phyloP scores from a whole-genome alignment of 2,797 vertebrate species.

The Uromys caudimaculatus region DNA sequence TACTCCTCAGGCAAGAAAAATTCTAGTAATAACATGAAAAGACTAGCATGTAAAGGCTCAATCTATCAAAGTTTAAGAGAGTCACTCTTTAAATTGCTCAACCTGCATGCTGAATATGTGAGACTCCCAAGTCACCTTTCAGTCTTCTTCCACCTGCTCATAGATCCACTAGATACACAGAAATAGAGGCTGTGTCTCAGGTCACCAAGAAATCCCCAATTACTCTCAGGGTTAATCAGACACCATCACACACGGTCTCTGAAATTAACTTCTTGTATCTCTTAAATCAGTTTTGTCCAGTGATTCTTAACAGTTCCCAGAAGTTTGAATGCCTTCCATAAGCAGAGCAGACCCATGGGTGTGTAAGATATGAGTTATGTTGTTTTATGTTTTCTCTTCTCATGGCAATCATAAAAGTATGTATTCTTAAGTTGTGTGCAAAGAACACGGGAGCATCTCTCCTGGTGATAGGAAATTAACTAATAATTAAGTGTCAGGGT shows the following conservation, averaged over 20 bases:
- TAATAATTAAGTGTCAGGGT: neutral
- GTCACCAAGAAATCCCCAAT: conserved; percentile 4
- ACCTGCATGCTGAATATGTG: neutral
- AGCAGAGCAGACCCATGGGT: neutral
- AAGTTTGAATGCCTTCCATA: conserved; percentile 13
- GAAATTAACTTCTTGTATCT: conserved; percentile 50
- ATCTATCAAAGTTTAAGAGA: neutral
- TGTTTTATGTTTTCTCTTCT: conserved; percentile 28
- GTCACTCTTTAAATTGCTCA: neutral
- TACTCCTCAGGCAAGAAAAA: neutral
- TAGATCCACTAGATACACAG: neutral
- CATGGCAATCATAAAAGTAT: neutral
- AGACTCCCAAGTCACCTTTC: neutral
- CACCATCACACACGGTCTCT: neutral
- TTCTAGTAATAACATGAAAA: neutral
- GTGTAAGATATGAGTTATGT: neutral
- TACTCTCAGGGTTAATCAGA: conserved; percentile 20
- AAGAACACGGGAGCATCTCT: neutral
- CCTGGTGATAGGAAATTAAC: neutral
- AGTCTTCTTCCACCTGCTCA: neutral
- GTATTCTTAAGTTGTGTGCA: neutral
- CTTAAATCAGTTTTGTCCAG: neutral
- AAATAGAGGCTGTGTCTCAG: conserved; percentile 6
- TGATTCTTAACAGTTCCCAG: neutral
- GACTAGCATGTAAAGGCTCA: neutral